Base-by-base conservation (phyloP, 1,140 invertebrate genomes). In the Drosophila ficusphila region DNA sequence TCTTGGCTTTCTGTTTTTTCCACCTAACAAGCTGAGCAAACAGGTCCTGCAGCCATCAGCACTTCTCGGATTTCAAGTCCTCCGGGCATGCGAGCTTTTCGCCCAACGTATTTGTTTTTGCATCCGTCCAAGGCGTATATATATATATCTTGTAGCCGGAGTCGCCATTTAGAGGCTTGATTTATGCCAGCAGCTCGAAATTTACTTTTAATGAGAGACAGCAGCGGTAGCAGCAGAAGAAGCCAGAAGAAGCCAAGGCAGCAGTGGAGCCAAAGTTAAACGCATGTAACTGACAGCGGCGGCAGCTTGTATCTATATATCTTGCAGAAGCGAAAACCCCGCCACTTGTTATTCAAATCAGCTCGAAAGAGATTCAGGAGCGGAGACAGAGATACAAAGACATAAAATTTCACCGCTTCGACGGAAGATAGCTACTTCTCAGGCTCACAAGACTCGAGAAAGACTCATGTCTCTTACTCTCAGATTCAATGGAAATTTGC, bases 141-240 rank as follows among this genome's bases (percentile, higher is more conserved):
- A 44, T 39, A 36, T 27, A 60, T 38, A 23, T 33, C 65, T 44
- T 47, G 52, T 19, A 33, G 44, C 33, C 36, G 33, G 33, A 34
- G 39, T 71, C 16, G 53, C 54, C 53, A 49, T 44, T 72, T 72
- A 46, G 69, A 71, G 38, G 14, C 70, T 62, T 79, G 75, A 83
- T 85, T 83, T 83, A 75, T 83, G 79, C 79, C 76, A 68, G 48
- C 65, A 57, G 49, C 79, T 64, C 34, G 62, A 76, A 82, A 86
- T 85, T 72, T 79, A 72, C 61, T 79, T 85, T 85, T 83, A 83
- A 83, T 83, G 79, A 79, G 75, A 62, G 58, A 27, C 68, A 54
- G 49, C 53, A 36, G 33, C 23, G 41, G 23, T 1, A 19, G 58
- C n/a, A 16, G 29, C 11, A 11, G 47, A 25, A 19, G n/a, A n/a